Conservation (phyloP, 2,113 vertebrate species). For the Ascaphus truei region DNA sequence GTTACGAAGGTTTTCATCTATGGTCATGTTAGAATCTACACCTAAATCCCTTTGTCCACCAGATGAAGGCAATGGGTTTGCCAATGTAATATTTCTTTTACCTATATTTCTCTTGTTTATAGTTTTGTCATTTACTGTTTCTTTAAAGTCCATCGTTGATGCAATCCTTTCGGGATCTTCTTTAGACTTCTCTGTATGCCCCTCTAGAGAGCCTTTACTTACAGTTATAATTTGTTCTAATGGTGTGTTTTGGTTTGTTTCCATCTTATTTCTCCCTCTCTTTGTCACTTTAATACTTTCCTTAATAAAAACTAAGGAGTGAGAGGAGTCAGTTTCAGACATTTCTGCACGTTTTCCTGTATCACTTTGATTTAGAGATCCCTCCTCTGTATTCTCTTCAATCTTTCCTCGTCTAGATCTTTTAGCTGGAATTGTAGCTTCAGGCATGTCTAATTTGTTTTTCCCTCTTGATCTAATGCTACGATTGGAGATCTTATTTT, state of each 20-base stretch:
- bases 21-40: neutral
- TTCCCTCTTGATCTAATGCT: neutral
- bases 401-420: slow-evolving; percentile 33
- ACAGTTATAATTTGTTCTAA: neutral
- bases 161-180: neutral
- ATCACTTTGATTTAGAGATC: too few species aligned
- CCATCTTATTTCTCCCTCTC: neutral
- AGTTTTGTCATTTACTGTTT: neutral
- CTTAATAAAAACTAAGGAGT: neutral
- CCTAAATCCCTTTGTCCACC: neutral
- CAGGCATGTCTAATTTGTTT: neutral
- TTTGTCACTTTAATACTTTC: neutral
- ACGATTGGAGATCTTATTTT: neutral
- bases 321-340: neutral
- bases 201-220: neutral
- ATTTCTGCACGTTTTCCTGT: neutral
- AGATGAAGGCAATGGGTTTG: too few species aligned
- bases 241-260: neutral
- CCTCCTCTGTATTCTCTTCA: neutral
- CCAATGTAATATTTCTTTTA: neutral
- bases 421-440: slow-evolving; percentile 18
- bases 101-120: neutral
- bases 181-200: neutral
- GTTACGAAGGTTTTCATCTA: neutral
- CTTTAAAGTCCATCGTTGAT: neutral